phyloP scores from a whole-genome alignment of 2,113 vertebrate genomes.

The Pandion haliaetus region DNA sequence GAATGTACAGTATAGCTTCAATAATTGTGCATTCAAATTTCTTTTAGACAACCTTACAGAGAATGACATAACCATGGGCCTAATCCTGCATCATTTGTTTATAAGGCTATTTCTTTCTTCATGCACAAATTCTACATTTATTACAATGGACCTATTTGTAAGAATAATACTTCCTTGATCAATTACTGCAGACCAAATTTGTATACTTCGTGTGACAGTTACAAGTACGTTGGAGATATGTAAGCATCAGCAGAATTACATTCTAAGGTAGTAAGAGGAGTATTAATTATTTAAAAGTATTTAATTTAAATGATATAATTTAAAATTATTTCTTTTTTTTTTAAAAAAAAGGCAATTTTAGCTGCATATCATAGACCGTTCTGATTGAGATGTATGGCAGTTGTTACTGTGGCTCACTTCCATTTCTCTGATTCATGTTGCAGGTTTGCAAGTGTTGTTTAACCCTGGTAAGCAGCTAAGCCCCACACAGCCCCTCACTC shows the following conservation, averaged over 20 bases:
- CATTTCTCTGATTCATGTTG: neutral
- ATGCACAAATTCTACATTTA: neutral
- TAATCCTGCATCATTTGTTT: neutral
- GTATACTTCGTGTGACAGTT: neutral
- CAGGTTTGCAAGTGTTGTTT: neutral
- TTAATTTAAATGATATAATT: neutral
- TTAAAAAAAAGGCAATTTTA: neutral
- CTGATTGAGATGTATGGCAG: neutral
- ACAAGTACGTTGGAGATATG: neutral
- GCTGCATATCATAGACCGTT: neutral
- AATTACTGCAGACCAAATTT: neutral
- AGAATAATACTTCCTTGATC: neutral
- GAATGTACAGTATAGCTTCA: neutral
- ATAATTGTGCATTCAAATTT: neutral
- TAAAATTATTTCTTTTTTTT: too few relatives aligned
- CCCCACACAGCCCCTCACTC: rapidly evolving
- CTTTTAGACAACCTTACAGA: neutral
- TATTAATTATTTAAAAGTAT: neutral
- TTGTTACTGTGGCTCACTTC: neutral
- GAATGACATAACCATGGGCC: neutral
- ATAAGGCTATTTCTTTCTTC: neutral
- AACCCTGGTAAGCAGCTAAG: neutral
- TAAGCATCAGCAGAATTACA: neutral
- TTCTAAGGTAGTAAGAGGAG: neutral
- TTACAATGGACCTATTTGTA: neutral